Percentiles rank a stretch among this genome's conserved stretches.
phyloP scores from a whole-genome alignment of 37 sponge, comb jelly and placozoan species.

The Bolinopsis microptera region DNA sequence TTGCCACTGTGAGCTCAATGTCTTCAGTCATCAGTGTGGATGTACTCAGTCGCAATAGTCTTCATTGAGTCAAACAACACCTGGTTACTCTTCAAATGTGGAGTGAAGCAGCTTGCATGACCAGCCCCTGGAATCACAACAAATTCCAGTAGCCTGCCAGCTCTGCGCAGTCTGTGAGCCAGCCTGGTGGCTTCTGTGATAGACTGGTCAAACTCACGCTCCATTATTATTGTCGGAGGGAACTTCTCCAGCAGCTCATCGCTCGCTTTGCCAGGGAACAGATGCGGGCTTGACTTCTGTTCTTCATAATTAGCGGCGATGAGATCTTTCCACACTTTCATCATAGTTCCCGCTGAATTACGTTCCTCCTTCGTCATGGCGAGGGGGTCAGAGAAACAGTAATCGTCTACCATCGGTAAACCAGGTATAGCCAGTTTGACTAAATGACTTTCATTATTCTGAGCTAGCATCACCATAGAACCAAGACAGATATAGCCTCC shows the following conservation, averaged over 20 bases:
- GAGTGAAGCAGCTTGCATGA: too few relatives aligned
- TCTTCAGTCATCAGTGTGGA: too few relatives aligned
- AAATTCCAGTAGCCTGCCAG: too few relatives aligned
- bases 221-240: conserved; percentile 20
- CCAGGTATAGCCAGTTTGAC: conserved; percentile 16
- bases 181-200: too few relatives aligned
- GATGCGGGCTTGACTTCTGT: conserved; percentile 24
- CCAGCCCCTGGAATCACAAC: neutral
- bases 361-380: conserved; percentile 20
- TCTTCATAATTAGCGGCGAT: conserved; percentile 10
- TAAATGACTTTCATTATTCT: neutral
- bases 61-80: too few relatives aligned
- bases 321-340: neutral
- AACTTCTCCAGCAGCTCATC: conserved; percentile 21
- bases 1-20: too few relatives aligned
- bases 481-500: too few relatives aligned
- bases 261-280: conserved; percentile 26
- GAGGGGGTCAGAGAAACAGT: conserved; percentile 28
- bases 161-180: conserved; percentile 5
- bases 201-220: neutral
- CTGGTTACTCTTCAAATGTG: too few relatives aligned
- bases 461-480: conserved; percentile 6
- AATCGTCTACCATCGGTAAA: conserved; percentile 37
- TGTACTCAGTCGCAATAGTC: too few relatives aligned
- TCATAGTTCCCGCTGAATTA: neutral